Evolutionary conservation across 2,797 vertebrate species (phyloP).

Genomic region (Phyllotis vaccarum): DNA sequence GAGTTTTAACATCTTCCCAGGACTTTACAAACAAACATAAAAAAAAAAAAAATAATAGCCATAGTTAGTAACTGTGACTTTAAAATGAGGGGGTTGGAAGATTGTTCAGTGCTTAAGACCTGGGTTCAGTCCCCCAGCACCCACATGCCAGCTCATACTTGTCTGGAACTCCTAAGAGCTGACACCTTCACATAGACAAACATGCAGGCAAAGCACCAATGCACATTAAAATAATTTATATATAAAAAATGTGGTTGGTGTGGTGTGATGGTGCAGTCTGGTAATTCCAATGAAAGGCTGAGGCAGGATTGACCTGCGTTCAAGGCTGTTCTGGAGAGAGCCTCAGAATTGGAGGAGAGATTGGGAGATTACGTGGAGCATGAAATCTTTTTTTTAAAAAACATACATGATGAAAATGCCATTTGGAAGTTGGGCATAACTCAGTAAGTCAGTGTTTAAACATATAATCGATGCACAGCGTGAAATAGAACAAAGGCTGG

Average conservation of each 20-base stretch:
- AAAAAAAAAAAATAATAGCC: neutral
- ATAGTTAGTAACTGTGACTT: constrained; percentile 17
- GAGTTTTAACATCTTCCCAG: neutral
- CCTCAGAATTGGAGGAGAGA: neutral
- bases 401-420: neutral
- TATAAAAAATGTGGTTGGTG: neutral
- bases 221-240: neutral
- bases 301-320: neutral
- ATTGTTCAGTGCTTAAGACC: neutral
- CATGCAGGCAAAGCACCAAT: neutral
- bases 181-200: neutral
- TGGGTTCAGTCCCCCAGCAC: neutral
- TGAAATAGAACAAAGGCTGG: neutral
- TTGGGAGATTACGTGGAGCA: neutral
- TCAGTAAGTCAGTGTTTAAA: constrained; percentile 17
- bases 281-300: neutral
- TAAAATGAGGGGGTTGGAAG: neutral
- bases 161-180: neutral
- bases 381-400: neutral
- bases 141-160: neutral
- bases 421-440: constrained; percentile 3
- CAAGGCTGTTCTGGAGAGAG: neutral
- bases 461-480: neutral
- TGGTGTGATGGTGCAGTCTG: neutral
- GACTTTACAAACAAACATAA: no score